A percentile compares a stretch with the other conserved stretches of the same genome.
These are phyloP conservation scores for Puntigrus tetrazona DNA, from an alignment of 2,113 vertebrate genomes.

Conservation along the genomic window DNA sequence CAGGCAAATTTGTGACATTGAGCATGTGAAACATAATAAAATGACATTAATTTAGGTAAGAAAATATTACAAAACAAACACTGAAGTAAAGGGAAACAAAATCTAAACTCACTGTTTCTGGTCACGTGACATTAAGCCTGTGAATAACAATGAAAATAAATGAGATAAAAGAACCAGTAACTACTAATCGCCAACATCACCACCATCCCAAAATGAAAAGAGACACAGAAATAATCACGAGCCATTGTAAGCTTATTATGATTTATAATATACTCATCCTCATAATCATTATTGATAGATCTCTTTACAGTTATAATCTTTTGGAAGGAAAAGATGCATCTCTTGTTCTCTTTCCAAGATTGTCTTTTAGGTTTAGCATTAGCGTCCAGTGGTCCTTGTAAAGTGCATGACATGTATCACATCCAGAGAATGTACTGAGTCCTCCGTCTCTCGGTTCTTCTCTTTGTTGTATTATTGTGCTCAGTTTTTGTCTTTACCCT, in stretches of 20 bases:
- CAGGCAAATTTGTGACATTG: no score
- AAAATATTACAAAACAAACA: no score
- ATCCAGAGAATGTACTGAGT: conserved; percentile 45
- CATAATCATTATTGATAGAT: conserved; percentile 58
- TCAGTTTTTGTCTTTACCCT: conserved; percentile 44
- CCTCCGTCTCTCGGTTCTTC: conserved; percentile 16
- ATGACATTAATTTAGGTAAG: no score
- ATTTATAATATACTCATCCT: conserved; percentile 64
- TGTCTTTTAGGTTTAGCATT: conserved; percentile 42
- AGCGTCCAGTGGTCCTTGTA: conserved; percentile 51
- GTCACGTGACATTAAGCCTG: no score
- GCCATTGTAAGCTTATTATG: conserved; percentile 49
- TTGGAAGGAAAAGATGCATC: conserved; percentile 59
- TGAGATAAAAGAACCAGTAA: not conserved
- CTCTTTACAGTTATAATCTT: conserved; percentile 62
- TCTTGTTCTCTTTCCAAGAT: conserved; percentile 44
- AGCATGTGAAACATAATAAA: no score
- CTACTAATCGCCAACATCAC: not conserved
- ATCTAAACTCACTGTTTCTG: no score
- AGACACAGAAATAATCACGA: conserved; percentile 53
- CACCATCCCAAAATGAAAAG: not conserved
- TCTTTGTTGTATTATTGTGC: not conserved
- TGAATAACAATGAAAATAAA: not conserved
- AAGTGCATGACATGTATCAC: conserved; percentile 57
- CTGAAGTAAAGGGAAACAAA: no score